Evolutionary conservation across 2,797 vertebrate genomes (phyloP), one percentile per base, ranked within the genome.

Genomic region (Poeciliopsis gracilis): DNA sequence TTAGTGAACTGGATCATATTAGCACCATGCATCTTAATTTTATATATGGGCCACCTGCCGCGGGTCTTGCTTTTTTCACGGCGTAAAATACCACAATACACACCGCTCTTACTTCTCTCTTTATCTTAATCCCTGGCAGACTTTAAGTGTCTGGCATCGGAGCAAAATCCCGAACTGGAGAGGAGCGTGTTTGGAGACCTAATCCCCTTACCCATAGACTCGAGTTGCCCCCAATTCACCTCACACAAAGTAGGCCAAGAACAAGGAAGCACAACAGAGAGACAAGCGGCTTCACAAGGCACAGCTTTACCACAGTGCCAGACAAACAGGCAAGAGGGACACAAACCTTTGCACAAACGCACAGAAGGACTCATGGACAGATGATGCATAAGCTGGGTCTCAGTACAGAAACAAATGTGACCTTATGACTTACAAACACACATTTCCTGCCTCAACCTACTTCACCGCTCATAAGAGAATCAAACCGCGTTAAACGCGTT

Each of bases 101-200:
- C 28, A 86, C 81, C 71, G 89, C 90, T 95, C 94, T 94, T 95
- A 91, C 92, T 94, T 93, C 92, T 91, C 93, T 91, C 91, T 95
- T 92, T 93, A 92, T 95, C 90, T 94, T 96, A 96, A 95, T 96
- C 95, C 94, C 78, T 91, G 92, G 92, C 92, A 94, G 94, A 96
- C 94, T 95, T 95, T 94, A 95, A 95, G 94, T 95, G 94, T 96
- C 94, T 95, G 95, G 92, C 92, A 91, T 93, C 0, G 67, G 88
- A 87, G 86, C 81, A 93, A 94, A 95, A 95, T 95, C 94, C 94
- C 84, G 94, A 95, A 95, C 95, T 93, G 93, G 84, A 93, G 93
- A 94, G 94, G 82, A 95, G 91, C 87, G 84, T 93, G 91, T 93
- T 94, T 90, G 91, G 87, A 90, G 90, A 89, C 90, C 84, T 95